These are phyloP conservation scores for Achatina immaculata DNA, from an alignment of 1,140 invertebrate genomes.

Conservation along the genomic window DNA sequence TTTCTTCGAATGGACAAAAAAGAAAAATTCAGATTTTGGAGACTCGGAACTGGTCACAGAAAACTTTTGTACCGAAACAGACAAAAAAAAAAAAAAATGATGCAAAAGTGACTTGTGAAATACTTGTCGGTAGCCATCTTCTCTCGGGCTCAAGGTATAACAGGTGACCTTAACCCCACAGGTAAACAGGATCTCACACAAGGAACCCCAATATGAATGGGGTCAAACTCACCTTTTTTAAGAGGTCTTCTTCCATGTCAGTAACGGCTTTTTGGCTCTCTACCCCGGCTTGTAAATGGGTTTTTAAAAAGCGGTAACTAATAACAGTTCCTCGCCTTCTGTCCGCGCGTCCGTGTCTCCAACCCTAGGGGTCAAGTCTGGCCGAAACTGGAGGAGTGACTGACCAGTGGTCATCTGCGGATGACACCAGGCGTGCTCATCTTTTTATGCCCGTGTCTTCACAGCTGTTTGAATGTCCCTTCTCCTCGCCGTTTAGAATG, in stretches of 20 bases:
- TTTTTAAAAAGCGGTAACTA: conserved; percentile 1
- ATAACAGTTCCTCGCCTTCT: background rate
- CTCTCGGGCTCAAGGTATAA: no score
- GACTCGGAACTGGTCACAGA: no score
- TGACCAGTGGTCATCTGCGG: background rate
- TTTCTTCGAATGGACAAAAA: no score
- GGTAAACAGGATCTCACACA: background rate
- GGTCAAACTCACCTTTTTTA: background rate
- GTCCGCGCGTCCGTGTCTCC: background rate
- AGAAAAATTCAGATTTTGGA: no score
- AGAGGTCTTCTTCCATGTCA: background rate
- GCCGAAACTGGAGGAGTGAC: background rate
- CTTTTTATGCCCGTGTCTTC: background rate
- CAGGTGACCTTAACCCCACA: background rate
- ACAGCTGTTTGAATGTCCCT: background rate
- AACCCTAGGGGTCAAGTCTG: background rate
- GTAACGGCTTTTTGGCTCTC: background rate
- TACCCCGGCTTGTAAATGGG: background rate
- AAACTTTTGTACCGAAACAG: no score
- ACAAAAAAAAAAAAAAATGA: no score
- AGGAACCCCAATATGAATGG: background rate
- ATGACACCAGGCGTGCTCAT: conserved; percentile 2
- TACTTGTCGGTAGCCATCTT: no score
- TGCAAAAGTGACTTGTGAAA: no score
- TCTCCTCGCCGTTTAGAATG: background rate